Conservation (phyloP, 2,797 vertebrate species). For the Xerus rutilus region DNA sequence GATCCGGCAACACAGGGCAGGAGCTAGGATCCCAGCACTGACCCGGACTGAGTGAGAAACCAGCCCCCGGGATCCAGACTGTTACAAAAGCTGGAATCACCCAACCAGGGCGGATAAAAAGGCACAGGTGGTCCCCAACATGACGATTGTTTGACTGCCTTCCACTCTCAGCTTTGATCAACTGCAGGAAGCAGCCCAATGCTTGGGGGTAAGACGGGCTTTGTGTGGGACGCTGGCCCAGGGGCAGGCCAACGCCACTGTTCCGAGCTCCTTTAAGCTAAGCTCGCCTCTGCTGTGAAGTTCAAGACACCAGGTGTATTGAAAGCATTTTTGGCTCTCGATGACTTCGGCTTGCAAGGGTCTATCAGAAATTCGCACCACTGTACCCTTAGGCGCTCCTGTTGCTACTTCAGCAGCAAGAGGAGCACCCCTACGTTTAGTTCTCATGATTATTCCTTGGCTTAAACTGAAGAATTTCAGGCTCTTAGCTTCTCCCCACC, state of each 20-base stretch:
- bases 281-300: not conserved
- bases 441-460: not conserved
- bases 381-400: too few species aligned
- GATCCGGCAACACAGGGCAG: accelerated
- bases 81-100: not conserved
- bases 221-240: not conserved
- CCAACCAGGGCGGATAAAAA: not conserved
- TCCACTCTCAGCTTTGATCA: not conserved
- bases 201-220: not conserved
- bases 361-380: accelerated
- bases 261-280: not conserved
- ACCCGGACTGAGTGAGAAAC: not conserved
- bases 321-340: not conserved
- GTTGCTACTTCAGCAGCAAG: not conserved
- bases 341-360: too few species aligned
- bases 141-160: not conserved
- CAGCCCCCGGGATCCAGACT: not conserved
- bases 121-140: too few species aligned
- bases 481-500: not conserved
- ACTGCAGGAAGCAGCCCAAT: too few species aligned
- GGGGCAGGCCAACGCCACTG: not conserved
- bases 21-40: not conserved
- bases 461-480: not conserved
- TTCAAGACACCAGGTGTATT: too few species aligned
- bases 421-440: not conserved